Evolutionary conservation across 2,113 vertebrate species (phyloP), one percentile per base, ranked within the genome.

Genomic region (Gorsachius goisagi): DNA sequence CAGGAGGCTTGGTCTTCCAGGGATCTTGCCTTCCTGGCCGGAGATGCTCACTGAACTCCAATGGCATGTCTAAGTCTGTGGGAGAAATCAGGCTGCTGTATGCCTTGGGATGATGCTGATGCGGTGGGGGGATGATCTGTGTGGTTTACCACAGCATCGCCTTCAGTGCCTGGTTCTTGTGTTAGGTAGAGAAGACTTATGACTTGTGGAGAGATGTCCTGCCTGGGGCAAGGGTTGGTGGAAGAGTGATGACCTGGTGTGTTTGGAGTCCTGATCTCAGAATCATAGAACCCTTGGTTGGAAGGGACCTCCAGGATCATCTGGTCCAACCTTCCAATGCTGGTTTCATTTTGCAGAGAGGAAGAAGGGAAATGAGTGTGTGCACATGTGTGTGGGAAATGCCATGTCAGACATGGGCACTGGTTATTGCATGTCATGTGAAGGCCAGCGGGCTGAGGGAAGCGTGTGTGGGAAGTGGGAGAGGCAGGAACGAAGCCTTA

Each of bases 391-490:
- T 80, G 72, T 30, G 79, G 69, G 89, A 95, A 91, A 95, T 72
- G 77, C 77, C 64, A 5, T 13, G 30, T 76, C 45, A n/a, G 66
- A 7, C 12, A 5, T 0, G 3, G 56, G 45, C 18, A 9, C 64
- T 76, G 71, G 27, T 55, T 50, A 84, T 52, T 72, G 72, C 68
- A 63, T 88, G 74, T 21, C 47, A 39, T 62, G 52, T 55, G 33
- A 71, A 80, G 80, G 93, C 83, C 85, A 84, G 47, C 0, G 0
- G 63, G 83, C 90, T 92, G 92, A 74, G 66, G 90, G 90, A 84
- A 95, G 41, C 0, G 17, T 80, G 59, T 63, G 47, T 7, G 60
- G 95, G 89, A 93, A 95, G 60, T 75, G 89, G 81, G 94, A 93
- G 83, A 80, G 88, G 85, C 90, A 86, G 85, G 76, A 90, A 91